Conservation (phyloP, 2,888 invertebrate species). For the Drosophila dives region DNA sequence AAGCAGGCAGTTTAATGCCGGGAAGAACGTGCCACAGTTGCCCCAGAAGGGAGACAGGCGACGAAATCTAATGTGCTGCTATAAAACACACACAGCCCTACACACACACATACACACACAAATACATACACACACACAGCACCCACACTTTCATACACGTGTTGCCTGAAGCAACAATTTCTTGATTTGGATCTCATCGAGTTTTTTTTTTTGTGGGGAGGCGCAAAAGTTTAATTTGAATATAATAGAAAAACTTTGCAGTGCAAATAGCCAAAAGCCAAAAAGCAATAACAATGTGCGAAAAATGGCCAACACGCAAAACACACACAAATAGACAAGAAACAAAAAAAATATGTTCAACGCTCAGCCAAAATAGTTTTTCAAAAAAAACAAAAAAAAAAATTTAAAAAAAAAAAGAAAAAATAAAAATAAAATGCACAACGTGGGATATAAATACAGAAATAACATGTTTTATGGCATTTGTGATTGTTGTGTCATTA, state of each 20-base stretch:
- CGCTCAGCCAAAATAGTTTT: slow-evolving; percentile 55
- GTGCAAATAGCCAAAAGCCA: slow-evolving; percentile 61
- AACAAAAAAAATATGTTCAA: slow-evolving; percentile 20
- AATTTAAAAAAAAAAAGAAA: background rate
- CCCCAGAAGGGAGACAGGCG: slow-evolving; percentile 25
- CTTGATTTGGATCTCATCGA: slow-evolving; percentile 35
- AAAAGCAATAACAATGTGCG: slow-evolving; percentile 56
- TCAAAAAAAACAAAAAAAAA: slow-evolving; percentile 41
- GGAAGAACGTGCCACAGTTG: slow-evolving; percentile 61
- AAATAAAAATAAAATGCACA: slow-evolving; percentile 15
- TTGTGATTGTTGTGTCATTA: slow-evolving; percentile 80
- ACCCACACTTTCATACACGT: slow-evolving; percentile 10
- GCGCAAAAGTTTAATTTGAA: slow-evolving; percentile 77
- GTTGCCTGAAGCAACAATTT: slow-evolving; percentile 60
- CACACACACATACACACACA: background rate
- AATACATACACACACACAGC: background rate
- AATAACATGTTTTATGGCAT: slow-evolving; percentile 79
- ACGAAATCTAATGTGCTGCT: slow-evolving; percentile 34
- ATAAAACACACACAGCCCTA: slow-evolving; percentile 33
- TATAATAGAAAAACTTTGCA: slow-evolving; percentile 79
- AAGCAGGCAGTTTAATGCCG: slow-evolving; percentile 52
- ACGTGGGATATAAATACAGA: slow-evolving; percentile 8
- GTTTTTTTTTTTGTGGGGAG: background rate
- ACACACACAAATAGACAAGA: slow-evolving; percentile 32
- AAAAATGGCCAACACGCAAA: slow-evolving; percentile 34